These are phyloP conservation scores for Sialis fuliginosa DNA, from an alignment of 2,888 invertebrate genomes.

Conservation along the genomic window DNA sequence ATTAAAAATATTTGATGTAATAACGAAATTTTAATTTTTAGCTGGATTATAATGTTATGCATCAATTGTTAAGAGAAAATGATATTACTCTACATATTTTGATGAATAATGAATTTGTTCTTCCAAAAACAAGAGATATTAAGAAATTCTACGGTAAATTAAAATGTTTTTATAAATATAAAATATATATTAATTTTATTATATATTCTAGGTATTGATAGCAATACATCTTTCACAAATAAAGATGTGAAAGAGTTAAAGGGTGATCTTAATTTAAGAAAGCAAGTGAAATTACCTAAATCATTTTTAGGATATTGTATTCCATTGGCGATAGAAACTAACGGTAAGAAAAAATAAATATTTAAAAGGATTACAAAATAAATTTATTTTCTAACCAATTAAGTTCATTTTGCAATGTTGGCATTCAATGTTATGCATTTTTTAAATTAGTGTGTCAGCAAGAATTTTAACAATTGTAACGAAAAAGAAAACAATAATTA, in stretches of 20 bases:
- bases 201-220: conserved; percentile 47
- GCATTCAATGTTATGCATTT: no score
- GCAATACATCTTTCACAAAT: conserved; percentile 56
- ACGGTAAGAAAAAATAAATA: conserved; percentile 34
- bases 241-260: conserved; percentile 48
- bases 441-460: no score
- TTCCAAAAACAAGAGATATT: conserved; percentile 50
- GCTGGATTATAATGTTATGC: conserved; percentile 67
- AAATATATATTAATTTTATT: not conserved
- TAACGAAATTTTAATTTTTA: conserved; percentile 21
- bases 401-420: no score
- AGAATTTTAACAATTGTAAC: no score
- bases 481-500: not conserved
- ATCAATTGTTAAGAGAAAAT: conserved; percentile 65
- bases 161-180: conserved; percentile 3
- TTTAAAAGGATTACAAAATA: no score
- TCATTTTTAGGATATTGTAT: conserved; percentile 59
- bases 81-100: conserved; percentile 67
- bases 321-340: conserved; percentile 67
- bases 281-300: conserved; percentile 60
- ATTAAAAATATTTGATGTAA: no score
- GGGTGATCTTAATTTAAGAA: conserved; percentile 54
- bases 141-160: conserved; percentile 59
- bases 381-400: no score
- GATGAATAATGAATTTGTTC: conserved; percentile 63